Evolutionary conservation across 1,140 invertebrate species (phyloP).

Genomic region (Drosophila rufa): DNA sequence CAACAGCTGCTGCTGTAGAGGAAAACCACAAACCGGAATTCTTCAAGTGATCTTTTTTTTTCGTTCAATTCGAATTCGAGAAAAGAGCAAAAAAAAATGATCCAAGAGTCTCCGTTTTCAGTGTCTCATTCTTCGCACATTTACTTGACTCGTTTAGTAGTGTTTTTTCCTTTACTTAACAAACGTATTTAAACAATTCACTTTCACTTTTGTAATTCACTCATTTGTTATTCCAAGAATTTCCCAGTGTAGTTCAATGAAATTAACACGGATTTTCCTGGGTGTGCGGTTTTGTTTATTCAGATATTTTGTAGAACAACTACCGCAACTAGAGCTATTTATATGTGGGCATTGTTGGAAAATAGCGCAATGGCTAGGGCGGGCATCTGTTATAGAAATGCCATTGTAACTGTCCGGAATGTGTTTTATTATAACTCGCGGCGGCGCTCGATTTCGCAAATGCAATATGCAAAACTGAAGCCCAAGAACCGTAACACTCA

Average conservation of each 20-base stretch:
- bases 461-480: conserved; percentile 26
- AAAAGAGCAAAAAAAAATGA: conserved; percentile 53
- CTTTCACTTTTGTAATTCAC: conserved; percentile 73
- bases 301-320: conserved; percentile 32
- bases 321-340: conserved; percentile 46
- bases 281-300: conserved; percentile 30
- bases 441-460: conserved; percentile 10
- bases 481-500: conserved; percentile 47
- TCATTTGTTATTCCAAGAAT: conserved; percentile 52
- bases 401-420: conserved; percentile 55
- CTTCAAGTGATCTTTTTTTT: conserved; percentile 71
- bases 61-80: conserved; percentile 65
- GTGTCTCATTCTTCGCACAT: conserved; percentile 35
- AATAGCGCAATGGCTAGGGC: conserved; percentile 41
- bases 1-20: conserved; percentile 52
- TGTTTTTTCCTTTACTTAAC: conserved; percentile 32
- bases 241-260: conserved; percentile 36
- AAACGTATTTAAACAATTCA: conserved; percentile 53
- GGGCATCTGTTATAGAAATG: conserved; percentile 15
- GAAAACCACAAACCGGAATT: conserved; percentile 80
- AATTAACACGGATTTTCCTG: conserved; percentile 47
- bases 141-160: conserved; percentile 19
- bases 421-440: conserved; percentile 29
- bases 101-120: conserved; percentile 25
- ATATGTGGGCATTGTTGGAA: conserved; percentile 60